Percentiles rank a stretch among this genome's conserved stretches.
phyloP scores from a whole-genome alignment of 2,113 vertebrate species.

The Rafetus swinhoei region DNA sequence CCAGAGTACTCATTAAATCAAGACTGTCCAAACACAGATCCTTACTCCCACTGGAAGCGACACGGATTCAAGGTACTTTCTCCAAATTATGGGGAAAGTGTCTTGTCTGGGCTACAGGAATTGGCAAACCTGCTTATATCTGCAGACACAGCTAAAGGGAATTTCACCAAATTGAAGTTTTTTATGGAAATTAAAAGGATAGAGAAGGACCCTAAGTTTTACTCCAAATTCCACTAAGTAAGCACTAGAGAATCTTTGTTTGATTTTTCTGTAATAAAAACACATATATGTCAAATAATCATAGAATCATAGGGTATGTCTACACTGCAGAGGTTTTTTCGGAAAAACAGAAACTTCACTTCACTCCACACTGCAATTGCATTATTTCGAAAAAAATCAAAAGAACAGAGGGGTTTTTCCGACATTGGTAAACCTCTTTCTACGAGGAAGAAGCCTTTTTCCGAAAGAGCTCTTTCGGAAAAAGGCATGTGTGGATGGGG shows the following conservation, averaged over 20 bases:
- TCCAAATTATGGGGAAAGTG: not conserved
- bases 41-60: not conserved
- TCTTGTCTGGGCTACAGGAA: not conserved
- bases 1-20: not conserved
- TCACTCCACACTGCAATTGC: too few species aligned
- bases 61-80: not conserved
- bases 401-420: too few species aligned
- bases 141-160: conserved; percentile 48
- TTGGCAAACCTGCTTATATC: not conserved
- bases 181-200: conserved; percentile 37
- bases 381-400: too few species aligned
- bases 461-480: too few species aligned
- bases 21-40: not conserved
- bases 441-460: too few species aligned
- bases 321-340: too few species aligned
- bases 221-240: conserved; percentile 19
- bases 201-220: conserved; percentile 40
- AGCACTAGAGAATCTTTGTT: conserved; percentile 58
- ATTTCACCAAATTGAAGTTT: conserved; percentile 24
- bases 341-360: too few species aligned
- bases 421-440: too few species aligned
- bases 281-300: conserved; percentile 16
- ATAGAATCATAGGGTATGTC: too few species aligned
- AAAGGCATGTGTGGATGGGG: too few species aligned
- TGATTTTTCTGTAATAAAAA: conserved; percentile 39